phyloP scores from a whole-genome alignment of 2,888 invertebrate species.

The Invenusta paracnida region DNA sequence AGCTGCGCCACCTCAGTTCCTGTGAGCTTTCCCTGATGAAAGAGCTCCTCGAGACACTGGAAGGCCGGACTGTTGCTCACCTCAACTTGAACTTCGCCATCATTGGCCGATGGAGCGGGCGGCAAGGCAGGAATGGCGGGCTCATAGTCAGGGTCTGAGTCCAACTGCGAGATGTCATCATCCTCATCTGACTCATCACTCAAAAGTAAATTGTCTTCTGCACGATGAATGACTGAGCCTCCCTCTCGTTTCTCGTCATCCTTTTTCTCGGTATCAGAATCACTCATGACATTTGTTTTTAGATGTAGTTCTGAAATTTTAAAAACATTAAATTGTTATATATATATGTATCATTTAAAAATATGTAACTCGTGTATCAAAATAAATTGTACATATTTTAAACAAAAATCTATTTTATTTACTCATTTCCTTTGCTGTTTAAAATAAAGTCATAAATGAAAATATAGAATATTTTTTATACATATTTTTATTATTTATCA shows the following conservation, averaged over 20 bases:
- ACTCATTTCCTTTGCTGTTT: no score
- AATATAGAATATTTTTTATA: no score
- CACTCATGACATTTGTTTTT: neutral
- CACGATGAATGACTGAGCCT: neutral
- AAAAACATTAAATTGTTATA: no score
- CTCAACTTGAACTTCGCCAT: conserved; percentile 59
- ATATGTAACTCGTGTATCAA: no score
- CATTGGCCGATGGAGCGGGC: conserved; percentile 53
- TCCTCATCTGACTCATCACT: no score
- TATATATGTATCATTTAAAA: no score
- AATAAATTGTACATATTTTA: no score
- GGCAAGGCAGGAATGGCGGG: conserved; percentile 56
- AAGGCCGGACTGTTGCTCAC: conserved; percentile 60
- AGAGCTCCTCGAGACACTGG: conserved; percentile 59
- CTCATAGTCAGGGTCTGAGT: conserved; percentile 48
- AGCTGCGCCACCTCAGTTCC: conserved; percentile 58
- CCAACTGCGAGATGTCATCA: neutral
- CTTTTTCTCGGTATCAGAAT: neutral
- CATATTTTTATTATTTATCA: no score
- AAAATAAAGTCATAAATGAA: no score
- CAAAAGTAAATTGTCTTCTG: no score
- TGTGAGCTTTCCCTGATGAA: conserved; percentile 57
- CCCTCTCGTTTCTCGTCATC: neutral
- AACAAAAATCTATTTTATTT: no score
- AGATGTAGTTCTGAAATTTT: no score